phyloP scores from a whole-genome alignment of 1,140 invertebrate species.

The Thaumatotibia leucotreta region DNA sequence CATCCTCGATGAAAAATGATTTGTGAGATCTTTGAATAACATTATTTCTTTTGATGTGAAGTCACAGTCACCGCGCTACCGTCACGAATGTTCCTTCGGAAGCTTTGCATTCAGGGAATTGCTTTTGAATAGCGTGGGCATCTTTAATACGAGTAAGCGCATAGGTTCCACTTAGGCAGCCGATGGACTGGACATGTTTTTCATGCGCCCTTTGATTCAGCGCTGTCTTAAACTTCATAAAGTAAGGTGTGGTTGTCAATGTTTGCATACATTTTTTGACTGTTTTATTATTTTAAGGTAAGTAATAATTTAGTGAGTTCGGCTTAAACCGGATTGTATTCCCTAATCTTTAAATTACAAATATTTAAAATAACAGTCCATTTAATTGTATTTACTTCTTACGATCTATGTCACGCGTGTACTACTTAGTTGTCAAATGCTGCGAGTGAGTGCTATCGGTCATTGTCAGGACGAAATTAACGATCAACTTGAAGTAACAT shows the following conservation, averaged over 20 bases:
- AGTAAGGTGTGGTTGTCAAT: not conserved
- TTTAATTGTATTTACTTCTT: too few relatives aligned
- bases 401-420: too few relatives aligned
- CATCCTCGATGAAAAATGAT: too few relatives aligned
- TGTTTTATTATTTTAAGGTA: too few relatives aligned
- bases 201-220: not conserved
- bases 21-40: slow-evolving; percentile 26
- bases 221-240: slow-evolving; percentile 12
- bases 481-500: too few relatives aligned
- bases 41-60: slow-evolving; percentile 30
- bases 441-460: too few relatives aligned
- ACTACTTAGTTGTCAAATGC: too few relatives aligned
- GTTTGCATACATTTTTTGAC: not conserved
- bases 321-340: too few relatives aligned
- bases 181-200: not conserved
- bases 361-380: too few relatives aligned
- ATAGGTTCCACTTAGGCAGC: slow-evolving; percentile 3
- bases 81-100: slow-evolving; percentile 27
- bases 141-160: slow-evolving; percentile 28
- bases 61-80: slow-evolving; percentile 3
- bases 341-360: too few relatives aligned
- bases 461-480: too few relatives aligned
- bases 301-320: too few relatives aligned
- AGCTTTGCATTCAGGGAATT: slow-evolving; percentile 25
- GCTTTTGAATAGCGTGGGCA: slow-evolving; percentile 22